Evolutionary conservation across 2,797 vertebrate species (phyloP).

Genomic region (Pteronotus mesoamericanus): DNA sequence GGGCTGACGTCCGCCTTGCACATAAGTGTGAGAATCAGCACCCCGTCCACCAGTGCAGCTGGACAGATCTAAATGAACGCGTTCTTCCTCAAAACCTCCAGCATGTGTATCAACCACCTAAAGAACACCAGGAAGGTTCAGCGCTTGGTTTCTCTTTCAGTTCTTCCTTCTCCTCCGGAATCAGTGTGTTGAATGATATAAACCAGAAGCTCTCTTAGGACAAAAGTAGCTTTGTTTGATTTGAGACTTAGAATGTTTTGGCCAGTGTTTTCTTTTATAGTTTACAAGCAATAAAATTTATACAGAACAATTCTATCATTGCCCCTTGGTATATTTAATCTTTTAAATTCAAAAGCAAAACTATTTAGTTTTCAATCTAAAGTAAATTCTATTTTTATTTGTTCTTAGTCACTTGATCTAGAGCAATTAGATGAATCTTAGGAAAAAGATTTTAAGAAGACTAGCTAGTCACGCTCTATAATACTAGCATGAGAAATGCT

Average conservation of each 20-base stretch:
- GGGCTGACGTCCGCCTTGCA: background rate
- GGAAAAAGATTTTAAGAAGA: background rate
- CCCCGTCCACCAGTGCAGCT: background rate
- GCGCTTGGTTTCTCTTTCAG: background rate
- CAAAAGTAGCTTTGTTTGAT: background rate
- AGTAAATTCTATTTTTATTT: background rate
- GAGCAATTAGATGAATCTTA: background rate
- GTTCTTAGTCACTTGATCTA: background rate
- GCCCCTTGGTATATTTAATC: background rate
- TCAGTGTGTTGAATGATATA: too few relatives aligned
- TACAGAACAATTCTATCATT: too few relatives aligned
- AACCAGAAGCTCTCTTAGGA: background rate
- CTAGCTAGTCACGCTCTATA: background rate
- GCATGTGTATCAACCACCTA: background rate
- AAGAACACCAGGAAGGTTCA: background rate
- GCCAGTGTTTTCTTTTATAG: background rate
- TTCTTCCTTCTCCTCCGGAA: background rate
- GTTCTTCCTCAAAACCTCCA: background rate
- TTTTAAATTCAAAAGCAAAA: too few relatives aligned
- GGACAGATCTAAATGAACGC: background rate
- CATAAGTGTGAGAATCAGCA: background rate
- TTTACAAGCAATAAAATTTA: background rate
- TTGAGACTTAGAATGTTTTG: background rate
- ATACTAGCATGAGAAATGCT: background rate
- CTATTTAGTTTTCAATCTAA: too few relatives aligned